These are phyloP conservation scores for Buphagus erythrorhynchus DNA, from an alignment of 2,797 vertebrate species.

Conservation along the genomic window DNA sequence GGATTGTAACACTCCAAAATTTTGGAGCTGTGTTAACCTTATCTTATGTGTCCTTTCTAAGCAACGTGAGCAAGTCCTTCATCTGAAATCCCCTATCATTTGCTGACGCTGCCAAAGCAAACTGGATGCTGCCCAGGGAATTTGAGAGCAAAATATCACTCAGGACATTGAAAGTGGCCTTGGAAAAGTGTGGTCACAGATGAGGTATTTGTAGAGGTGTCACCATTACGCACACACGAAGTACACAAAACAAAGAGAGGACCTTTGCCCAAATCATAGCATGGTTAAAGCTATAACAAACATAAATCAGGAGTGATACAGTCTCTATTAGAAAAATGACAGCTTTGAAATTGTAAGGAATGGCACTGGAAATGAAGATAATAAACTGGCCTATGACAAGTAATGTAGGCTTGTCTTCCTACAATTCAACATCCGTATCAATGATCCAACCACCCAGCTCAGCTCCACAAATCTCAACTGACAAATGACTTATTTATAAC, in stretches of 20 bases:
- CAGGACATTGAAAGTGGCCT: background rate
- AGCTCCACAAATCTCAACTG: background rate
- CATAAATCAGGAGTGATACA: background rate
- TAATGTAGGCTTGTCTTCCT: background rate
- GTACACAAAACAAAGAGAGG: background rate
- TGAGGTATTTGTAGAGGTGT: background rate
- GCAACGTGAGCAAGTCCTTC: background rate
- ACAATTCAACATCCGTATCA: background rate
- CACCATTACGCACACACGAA: background rate
- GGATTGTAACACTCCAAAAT: background rate
- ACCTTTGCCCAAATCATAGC: background rate
- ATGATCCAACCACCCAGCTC: background rate
- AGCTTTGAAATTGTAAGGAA: background rate
- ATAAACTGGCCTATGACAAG: background rate
- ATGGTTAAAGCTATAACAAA: background rate
- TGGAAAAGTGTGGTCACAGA: background rate
- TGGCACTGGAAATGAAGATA: background rate
- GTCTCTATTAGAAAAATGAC: background rate
- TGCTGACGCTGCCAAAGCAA: background rate
- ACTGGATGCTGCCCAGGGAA: background rate
- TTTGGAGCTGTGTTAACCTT: background rate
- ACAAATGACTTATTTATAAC: background rate
- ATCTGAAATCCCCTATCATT: background rate
- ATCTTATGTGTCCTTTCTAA: background rate
- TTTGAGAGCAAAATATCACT: slow-evolving; percentile 5